Conservation (phyloP, 2,888 invertebrate species). For the Eupeodes luniger region DNA sequence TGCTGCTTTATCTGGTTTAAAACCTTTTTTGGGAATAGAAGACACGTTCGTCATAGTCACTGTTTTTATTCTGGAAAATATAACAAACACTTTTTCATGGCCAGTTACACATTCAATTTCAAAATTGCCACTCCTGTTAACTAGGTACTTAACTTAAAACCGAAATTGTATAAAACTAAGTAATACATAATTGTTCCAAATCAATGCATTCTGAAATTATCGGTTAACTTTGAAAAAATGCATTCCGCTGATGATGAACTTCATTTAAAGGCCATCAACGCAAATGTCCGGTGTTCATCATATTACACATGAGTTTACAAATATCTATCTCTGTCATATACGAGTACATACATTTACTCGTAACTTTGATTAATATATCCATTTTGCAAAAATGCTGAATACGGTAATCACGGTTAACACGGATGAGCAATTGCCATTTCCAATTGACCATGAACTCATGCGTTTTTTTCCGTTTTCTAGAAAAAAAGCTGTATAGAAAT, state of each 20-base stretch:
- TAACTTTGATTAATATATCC: slow-evolving; percentile 60
- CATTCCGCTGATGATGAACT: slow-evolving; percentile 22
- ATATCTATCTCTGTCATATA: background rate
- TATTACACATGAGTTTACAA: background rate
- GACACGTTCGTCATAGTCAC: no score
- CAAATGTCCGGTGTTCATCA: slow-evolving; percentile 23
- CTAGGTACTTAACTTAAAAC: background rate
- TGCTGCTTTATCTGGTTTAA: no score
- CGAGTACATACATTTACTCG: background rate
- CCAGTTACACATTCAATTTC: background rate
- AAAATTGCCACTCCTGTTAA: slow-evolving; percentile 38
- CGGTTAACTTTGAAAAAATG: slow-evolving; percentile 14
- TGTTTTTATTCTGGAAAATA: background rate
- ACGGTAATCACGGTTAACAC: slow-evolving; percentile 68
- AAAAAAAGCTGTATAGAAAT: slow-evolving; percentile 38
- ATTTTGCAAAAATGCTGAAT: slow-evolving; percentile 62
- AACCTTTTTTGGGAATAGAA: no score
- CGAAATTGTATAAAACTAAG: background rate
- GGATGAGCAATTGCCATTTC: slow-evolving; percentile 75
- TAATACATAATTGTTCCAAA: slow-evolving; percentile 53
- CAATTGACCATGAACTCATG: slow-evolving; percentile 74
- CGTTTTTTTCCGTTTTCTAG: slow-evolving; percentile 40
- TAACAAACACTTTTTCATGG: background rate
- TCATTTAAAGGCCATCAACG: slow-evolving; percentile 53
- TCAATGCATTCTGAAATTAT: slow-evolving; percentile 48